Base-by-base conservation (phyloP, 2,113 vertebrate genomes). In the Stictonetta naevosa region DNA sequence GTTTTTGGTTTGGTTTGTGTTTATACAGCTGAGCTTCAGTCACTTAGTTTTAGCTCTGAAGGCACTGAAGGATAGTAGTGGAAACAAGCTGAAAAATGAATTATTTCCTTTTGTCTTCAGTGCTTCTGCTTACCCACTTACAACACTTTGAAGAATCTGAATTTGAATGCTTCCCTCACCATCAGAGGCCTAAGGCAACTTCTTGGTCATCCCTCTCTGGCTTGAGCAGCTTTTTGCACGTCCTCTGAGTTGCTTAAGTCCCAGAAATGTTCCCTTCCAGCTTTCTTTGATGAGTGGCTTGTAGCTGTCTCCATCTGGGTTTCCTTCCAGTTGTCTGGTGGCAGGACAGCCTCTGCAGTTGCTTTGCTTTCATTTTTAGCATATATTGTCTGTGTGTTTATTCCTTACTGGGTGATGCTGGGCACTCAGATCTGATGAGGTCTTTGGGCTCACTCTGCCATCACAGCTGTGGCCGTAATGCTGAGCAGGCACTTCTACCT, bases 41-140 rank as follows among this genome's bases (percentile, higher is more conserved):
- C 34, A 60, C 34, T 93, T 52, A 5, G 42, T 38, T 92, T 91
- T 55, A 90, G 75, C 77, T 93, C 63, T 81, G 73, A 81, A 76
- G n/a, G 44, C 66, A 82, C 50, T 85, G 71, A 91, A 90, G 86
- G 38, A 60, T n/a, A n/a, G 66, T 62, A 84, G 83, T 73, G 66
- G 58, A 92, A 96, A 82, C 8, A 83, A 67, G 13, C 31, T 91
- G 56, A 62, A 89, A 91, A 94, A 91, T 86, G 5, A 89, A 93
- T 83, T 79, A 74, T 93, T 87, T 96, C 66, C 48, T 91, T 92
- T 79, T 87, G 59, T 92, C 66, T 89, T 76, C 53, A 64, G 48
- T 5, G 10, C 76, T 92, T 86, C 73, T 88, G 38, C 66, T 78
- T 91, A 53, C 8, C 6, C 50, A 31, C 48, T 58, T 78, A 48